Evolutionary conservation across 92 coral and sea anemone genomes (phyloP), one percentile per base, ranked within the genome.

Genomic region (Porites evermanni): DNA sequence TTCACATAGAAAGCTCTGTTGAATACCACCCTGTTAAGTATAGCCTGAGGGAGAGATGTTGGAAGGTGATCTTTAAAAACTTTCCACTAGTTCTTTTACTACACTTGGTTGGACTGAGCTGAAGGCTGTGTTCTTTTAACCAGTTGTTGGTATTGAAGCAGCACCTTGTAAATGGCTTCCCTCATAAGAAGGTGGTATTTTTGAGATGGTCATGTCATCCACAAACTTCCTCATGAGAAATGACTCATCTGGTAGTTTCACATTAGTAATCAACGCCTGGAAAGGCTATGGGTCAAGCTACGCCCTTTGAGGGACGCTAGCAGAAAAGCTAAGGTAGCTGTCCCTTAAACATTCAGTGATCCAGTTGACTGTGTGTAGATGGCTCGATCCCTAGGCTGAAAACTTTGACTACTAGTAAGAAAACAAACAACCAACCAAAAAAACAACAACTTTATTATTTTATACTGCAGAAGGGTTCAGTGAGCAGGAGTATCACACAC

Each of bases 181-280:
- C 59, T 79, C 60, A 44, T 61, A 71, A 44, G 74, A 50, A 67
- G 90, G 74, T 19, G 86, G 47, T 17, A 87, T 7, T 69, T 87
- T 91, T 23, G 91, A 87, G 64, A 87, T 69, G 20, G 91, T 91
- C n/a, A 83, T 83, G 64, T 91, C 91, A 68, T 87, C 94, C 24
- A 82, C 91, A 50, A 82, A 91, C 77, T 86, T 91, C 94, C 94
- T 83, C 86, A 77, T 87, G 53, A 56, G 80, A 6, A 67, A 9
- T 11, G 79, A 70, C 63, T 29, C 70, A 23, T 50, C 75, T 11
- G 84, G 74, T 64, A 77, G 83, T 24, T 84, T 50, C 24, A 87
- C 79, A 72, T 91, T 91, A 64, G 85, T 89, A 67, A 89, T 89
- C 86, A 89, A 56, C 74, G 74, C 89, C 16, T 61, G 89, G 86